Percentiles rank a stretch among this genome's conserved stretches.
Evolutionary conservation across 2,797 vertebrate species (phyloP).

Genomic region (Balearica regulorum): DNA sequence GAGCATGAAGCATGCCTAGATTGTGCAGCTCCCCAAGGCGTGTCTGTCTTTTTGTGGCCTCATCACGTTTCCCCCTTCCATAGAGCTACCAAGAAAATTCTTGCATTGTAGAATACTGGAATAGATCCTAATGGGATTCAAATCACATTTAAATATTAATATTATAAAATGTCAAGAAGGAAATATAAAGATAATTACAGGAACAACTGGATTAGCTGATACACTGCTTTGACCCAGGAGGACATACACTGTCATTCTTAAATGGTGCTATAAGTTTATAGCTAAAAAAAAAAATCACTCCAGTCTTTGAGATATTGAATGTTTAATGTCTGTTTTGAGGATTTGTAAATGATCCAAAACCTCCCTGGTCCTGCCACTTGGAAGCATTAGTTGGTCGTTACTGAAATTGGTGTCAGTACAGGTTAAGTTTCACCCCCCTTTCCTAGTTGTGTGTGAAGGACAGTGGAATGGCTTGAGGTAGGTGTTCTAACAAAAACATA

Average conservation of each 20-base stretch:
- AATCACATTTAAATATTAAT: background rate
- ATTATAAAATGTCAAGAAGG: background rate
- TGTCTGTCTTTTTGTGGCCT: background rate
- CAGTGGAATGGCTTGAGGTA: background rate
- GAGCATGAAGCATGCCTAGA: background rate
- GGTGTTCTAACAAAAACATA: fast-evolving
- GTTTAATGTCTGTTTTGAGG: background rate
- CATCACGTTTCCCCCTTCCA: background rate
- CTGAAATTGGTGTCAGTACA: background rate
- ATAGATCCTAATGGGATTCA: background rate
- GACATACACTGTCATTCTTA: background rate
- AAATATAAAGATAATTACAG: background rate
- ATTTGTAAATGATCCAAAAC: background rate
- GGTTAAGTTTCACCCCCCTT: background rate
- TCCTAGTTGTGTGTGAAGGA: background rate
- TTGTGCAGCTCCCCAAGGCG: background rate
- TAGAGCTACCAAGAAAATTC: background rate
- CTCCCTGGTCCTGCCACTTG: background rate
- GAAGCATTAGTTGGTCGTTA: background rate
- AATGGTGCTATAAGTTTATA: background rate
- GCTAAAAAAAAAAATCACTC: background rate
- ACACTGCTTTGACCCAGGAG: background rate
- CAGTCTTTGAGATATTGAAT: background rate
- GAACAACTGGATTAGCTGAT: background rate
- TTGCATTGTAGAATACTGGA: background rate